Conservation (phyloP, 2,113 vertebrate genomes). For the Phylloscopus trochilus region DNA sequence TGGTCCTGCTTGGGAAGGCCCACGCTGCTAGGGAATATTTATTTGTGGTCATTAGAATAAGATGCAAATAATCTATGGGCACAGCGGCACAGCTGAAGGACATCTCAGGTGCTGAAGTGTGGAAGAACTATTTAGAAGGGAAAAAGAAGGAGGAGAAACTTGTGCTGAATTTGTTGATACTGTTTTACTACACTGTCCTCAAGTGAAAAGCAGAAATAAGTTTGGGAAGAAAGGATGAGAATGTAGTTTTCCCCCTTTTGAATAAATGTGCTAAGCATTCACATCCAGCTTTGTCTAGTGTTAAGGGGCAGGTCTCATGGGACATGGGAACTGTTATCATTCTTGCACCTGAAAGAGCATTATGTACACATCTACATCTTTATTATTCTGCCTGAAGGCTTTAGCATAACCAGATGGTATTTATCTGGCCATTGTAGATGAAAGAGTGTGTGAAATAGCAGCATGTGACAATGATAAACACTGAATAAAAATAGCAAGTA, state of each 20-base stretch:
- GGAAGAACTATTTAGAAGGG: neutral
- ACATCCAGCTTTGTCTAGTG: neutral
- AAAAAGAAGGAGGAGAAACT: neutral
- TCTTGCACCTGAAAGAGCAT: constrained; percentile 33
- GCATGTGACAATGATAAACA: constrained; percentile 64
- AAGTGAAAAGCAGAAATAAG: neutral
- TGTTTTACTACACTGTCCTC: neutral
- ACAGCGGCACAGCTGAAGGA: neutral
- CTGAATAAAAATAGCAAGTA: constrained; percentile 58
- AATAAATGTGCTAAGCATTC: neutral
- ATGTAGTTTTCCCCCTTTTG: neutral
- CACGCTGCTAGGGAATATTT: neutral
- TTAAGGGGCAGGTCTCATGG: neutral
- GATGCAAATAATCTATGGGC: neutral
- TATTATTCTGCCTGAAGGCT: constrained; percentile 50
- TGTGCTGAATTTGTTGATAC: neutral
- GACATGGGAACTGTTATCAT: constrained; percentile 36
- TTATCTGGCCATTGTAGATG: constrained; percentile 41
- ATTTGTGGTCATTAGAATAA: neutral
- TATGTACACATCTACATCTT: constrained; percentile 20
- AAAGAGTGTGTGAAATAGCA: constrained; percentile 52
- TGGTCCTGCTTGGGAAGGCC: neutral
- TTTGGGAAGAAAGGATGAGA: neutral
- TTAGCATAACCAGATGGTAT: constrained; percentile 54
- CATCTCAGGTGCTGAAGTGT: neutral